phyloP scores from a whole-genome alignment of 2,888 invertebrate species.

The Cheilosia scutellata region DNA sequence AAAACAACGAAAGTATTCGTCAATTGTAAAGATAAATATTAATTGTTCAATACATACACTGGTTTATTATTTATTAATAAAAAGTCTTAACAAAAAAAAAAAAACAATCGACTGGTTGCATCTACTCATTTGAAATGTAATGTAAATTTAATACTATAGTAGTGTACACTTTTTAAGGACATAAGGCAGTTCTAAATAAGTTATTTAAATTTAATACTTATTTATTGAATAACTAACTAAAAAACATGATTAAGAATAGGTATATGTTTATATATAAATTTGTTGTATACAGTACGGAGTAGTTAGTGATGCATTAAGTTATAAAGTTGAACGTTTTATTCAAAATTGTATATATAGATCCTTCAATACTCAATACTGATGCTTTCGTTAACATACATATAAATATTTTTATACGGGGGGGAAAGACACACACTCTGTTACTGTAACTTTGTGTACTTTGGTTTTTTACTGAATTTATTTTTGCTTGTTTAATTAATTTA shows the following conservation, averaged over 20 bases:
- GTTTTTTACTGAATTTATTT: constrained; percentile 45
- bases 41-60: constrained; percentile 21
- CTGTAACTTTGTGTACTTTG: constrained; percentile 66
- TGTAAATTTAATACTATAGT: constrained; percentile 62
- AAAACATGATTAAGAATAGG: constrained; percentile 53
- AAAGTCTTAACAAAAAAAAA: constrained; percentile 31
- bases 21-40: constrained; percentile 50
- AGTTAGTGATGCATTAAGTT: constrained; percentile 72
- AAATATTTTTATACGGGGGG: constrained; percentile 13
- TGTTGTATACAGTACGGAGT: constrained; percentile 41
- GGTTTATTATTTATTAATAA: constrained; percentile 22
- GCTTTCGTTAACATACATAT: constrained; percentile 21
- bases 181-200: constrained; percentile 71
- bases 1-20: constrained; percentile 35
- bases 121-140: constrained; percentile 40
- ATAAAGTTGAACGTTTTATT: constrained; percentile 61
- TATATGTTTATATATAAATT: constrained; percentile 17
- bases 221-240: constrained; percentile 58
- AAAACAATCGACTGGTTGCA: constrained; percentile 35
- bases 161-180: constrained; percentile 54
- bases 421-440: constrained; percentile 53
- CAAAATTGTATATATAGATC: constrained; percentile 51
- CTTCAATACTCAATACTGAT: constrained; percentile 48
- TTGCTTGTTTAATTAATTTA: constrained; percentile 23
- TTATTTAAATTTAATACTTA: constrained; percentile 57